phyloP scores from a whole-genome alignment of 1,140 invertebrate genomes.

The Delia radicum region DNA sequence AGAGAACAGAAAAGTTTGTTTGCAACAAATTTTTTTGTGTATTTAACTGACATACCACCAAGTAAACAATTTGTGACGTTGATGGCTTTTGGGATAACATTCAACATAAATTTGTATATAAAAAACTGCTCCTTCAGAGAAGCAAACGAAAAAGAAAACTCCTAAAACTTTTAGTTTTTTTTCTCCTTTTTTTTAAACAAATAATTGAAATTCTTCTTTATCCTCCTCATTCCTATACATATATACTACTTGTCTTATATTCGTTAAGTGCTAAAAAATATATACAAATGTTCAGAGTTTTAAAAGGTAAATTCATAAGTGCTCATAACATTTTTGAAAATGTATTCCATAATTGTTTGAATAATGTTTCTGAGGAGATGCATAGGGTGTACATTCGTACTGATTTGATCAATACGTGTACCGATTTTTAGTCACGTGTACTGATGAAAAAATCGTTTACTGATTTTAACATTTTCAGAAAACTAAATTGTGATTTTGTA shows the following conservation, averaged over 20 bases:
- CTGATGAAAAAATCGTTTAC: too few species aligned
- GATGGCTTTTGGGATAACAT: slow-evolving; percentile 6
- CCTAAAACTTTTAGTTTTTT: neutral
- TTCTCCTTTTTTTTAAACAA: neutral
- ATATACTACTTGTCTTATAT: neutral
- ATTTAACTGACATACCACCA: neutral
- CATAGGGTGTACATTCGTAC: too few species aligned
- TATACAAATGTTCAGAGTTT: too few species aligned
- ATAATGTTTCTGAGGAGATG: too few species aligned
- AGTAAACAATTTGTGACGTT: slow-evolving; percentile 21
- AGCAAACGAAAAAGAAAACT: neutral
- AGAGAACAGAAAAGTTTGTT: neutral
- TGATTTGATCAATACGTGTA: too few species aligned
- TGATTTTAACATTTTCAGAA: too few species aligned
- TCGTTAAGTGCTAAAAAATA: neutral
- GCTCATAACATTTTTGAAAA: too few species aligned
- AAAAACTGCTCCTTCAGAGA: neutral
- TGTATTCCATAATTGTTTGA: too few species aligned
- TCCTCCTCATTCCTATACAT: neutral
- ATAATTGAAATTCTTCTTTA: neutral
- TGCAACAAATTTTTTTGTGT: neutral
- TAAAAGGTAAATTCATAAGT: too few species aligned
- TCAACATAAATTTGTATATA: neutral
- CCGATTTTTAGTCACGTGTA: too few species aligned
- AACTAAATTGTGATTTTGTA: too few species aligned